Evolutionary conservation across 2,113 vertebrate genomes (phyloP).

Genomic region (Lycaon pictus): DNA sequence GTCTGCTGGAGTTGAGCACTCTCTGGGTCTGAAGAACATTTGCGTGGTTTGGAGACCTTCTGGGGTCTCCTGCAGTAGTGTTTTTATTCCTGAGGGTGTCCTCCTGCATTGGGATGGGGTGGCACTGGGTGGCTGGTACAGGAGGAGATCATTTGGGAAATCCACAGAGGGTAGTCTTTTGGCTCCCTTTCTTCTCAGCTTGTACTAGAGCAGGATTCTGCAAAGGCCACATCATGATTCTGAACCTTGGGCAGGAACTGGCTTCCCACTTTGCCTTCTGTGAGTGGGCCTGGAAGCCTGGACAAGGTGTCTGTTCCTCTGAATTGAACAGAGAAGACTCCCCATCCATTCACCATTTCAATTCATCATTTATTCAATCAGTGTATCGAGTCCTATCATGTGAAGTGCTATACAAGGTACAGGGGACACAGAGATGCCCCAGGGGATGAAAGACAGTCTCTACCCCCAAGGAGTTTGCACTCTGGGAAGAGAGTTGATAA

Average conservation of each 20-base stretch:
- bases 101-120: accelerated
- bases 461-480: background rate
- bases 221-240: background rate
- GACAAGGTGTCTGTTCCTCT: background rate
- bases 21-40: background rate
- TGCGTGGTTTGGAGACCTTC: background rate
- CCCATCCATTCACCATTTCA: background rate
- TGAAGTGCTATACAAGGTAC: background rate
- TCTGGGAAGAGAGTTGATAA: background rate
- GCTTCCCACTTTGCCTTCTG: background rate
- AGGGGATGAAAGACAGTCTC: background rate
- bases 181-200: too few species aligned
- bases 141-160: background rate
- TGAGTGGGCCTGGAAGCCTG: background rate
- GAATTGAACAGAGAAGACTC: background rate
- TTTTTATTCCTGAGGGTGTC: background rate
- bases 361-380: background rate
- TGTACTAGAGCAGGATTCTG: background rate
- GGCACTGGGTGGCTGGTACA: background rate
- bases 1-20: background rate
- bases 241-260: background rate
- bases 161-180: too few species aligned
- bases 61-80: background rate
- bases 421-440: background rate
- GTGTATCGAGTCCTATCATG: background rate